Conservation (phyloP, 23 tunicate genomes). For the Styela plicata region DNA sequence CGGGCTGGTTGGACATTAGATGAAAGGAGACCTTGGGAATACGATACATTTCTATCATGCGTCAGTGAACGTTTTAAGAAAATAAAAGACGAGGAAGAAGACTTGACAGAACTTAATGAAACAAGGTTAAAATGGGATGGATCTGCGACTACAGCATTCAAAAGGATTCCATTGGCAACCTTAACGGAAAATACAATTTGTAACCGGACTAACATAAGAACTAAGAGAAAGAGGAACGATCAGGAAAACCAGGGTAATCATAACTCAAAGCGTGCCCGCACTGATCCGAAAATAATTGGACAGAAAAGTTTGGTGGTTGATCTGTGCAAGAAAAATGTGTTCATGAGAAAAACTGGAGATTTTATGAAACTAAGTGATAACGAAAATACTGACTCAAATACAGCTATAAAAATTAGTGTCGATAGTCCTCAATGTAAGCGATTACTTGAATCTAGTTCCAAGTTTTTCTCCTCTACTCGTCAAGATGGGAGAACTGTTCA, state of each 20-base stretch:
- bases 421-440: constrained; percentile 19
- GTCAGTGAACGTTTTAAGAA: not conserved
- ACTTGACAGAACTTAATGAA: too few relatives aligned
- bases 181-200: not conserved
- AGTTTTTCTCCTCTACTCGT: constrained; percentile 13
- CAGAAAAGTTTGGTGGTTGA: not conserved
- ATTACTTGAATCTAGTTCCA: constrained; percentile 17
- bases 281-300: not conserved
- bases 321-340: not conserved
- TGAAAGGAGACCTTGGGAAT: not conserved
- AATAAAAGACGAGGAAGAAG: too few relatives aligned
- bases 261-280: not conserved
- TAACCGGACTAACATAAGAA: not conserved
- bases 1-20: not conserved
- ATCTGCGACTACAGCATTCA: too few relatives aligned
- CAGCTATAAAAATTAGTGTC: not conserved
- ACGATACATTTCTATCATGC: not conserved
- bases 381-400: not conserved
- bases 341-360: not conserved
- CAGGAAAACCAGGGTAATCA: not conserved
- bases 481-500: not conserved
- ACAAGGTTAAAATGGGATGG: too few relatives aligned
- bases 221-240: not conserved
- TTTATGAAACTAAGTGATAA: not conserved
- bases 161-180: not conserved